phyloP scores from a whole-genome alignment of 2,888 invertebrate genomes.

The Agriopis marginaria region DNA sequence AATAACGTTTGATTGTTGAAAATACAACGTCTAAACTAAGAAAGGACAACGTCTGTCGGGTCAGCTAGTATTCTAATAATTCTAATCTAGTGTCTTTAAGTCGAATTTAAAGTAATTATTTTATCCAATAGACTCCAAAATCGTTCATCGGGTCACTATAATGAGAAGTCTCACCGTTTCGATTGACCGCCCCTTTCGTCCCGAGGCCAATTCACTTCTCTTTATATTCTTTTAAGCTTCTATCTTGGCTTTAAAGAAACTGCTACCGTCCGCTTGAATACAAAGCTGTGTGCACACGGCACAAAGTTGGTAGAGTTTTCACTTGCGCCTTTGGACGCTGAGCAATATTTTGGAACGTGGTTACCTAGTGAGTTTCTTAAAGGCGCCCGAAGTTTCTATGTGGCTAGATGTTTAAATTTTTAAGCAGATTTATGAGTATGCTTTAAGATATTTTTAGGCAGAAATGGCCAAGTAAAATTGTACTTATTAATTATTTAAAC shows the following conservation, averaged over 20 bases:
- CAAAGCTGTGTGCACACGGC: constrained; percentile 57
- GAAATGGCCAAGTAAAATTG: too few relatives aligned
- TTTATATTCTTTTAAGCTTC: constrained; percentile 75
- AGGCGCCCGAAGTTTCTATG: constrained; percentile 13
- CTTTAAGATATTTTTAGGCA: too few relatives aligned
- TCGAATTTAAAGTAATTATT: not conserved
- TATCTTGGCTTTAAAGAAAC: constrained; percentile 67
- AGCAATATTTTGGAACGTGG: constrained; percentile 35
- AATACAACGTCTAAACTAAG: too few relatives aligned
- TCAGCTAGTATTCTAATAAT: too few relatives aligned
- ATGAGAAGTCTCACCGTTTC: constrained; percentile 79
- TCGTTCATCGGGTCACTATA: constrained; percentile 53
- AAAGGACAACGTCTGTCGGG: too few relatives aligned
- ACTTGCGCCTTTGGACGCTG: constrained; percentile 4
- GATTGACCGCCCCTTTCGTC: constrained; percentile 77
- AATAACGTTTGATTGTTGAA: too few relatives aligned
- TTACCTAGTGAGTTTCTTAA: constrained; percentile 25
- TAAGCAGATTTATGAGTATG: not conserved
- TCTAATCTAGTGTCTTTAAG: not conserved
- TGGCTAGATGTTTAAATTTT: constrained; percentile 10
- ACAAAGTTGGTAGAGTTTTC: constrained; percentile 38
- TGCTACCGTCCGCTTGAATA: constrained; percentile 59
- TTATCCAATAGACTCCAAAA: constrained; percentile 12
- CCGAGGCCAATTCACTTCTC: constrained; percentile 71
- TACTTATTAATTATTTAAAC: too few relatives aligned